Base-by-base conservation (phyloP, 2,888 invertebrate species). In the Elmis aenea region DNA sequence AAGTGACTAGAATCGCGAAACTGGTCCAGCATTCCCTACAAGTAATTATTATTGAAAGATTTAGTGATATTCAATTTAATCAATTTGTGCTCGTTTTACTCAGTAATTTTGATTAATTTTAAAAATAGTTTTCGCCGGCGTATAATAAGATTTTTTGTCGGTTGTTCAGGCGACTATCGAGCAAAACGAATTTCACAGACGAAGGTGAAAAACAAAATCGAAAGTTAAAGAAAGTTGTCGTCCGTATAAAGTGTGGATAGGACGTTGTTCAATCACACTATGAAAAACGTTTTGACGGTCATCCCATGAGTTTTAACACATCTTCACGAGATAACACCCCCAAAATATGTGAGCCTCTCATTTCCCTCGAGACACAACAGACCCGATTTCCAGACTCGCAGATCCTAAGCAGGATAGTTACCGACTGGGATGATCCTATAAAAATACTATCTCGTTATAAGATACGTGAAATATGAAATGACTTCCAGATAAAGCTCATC, bases 311-410 rank as follows among this genome's bases (percentile, higher is more conserved):
- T 57, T 57, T 61, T 52, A 53, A 51, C 56, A 58, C 57, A 59
- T 58, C 56, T 55, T 50, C 51, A 38, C 45, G 52, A 59, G 59
- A 62, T 61, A 62, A 60, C 56, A 49, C 57, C 31, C 36, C 37
- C 59, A 52, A 60, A 49, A 60, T 60, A 57, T 58, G 60, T 58
- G 58, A 53, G 54, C 38, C 54, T 53, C 52, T 60, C 61, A 61
- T 62, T 61, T 62, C 61, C 60, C 59, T 46, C 25, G 61, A 55
- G 61, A 60, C 52, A 50, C 56, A 58, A 59, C 60, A 59, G 55
- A 52, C 52, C 57, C 55, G 58, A 59, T 62, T 58, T 58, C 53
- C 54, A 52, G 54, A 55, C 55, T 52, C 52, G 51, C 51, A 55
- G 57, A 54, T 54, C 55, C 55, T 57, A 57, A 58, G 59, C 60